These are phyloP conservation scores for Drosophila sp. DNA, from an alignment of 1,140 invertebrate genomes.

Conservation along the genomic window DNA sequence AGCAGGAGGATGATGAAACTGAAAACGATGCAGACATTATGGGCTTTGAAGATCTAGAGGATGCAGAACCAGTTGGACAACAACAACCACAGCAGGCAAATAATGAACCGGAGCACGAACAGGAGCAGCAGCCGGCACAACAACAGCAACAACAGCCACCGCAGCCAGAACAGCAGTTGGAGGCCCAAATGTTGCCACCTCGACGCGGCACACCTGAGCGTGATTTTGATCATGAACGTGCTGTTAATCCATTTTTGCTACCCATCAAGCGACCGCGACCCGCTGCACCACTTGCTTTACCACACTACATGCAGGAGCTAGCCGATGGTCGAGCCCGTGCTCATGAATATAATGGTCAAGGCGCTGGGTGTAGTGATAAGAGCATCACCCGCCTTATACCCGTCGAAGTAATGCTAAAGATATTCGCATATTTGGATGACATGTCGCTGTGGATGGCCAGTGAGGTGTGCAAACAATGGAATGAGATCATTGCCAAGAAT, in stretches of 20 bases:
- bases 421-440: slow-evolving; percentile 96
- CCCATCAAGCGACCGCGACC: slow-evolving; percentile 76
- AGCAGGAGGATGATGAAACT: slow-evolving; percentile 85
- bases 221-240: slow-evolving; percentile 60
- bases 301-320: slow-evolving; percentile 69
- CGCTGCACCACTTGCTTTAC: slow-evolving; percentile 62
- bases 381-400: slow-evolving; percentile 66
- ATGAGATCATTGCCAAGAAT: slow-evolving; percentile 90
- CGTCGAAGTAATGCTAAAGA: slow-evolving; percentile 91
- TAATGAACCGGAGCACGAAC: slow-evolving; percentile 18
- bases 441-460: slow-evolving; percentile 94
- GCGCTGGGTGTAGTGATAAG: slow-evolving; percentile 23
- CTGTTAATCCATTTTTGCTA: slow-evolving; percentile 62
- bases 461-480: slow-evolving; percentile 94
- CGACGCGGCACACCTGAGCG: slow-evolving; percentile 54
- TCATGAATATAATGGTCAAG: slow-evolving; percentile 55
- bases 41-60: slow-evolving; percentile 76
- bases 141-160: slow-evolving; percentile 6
- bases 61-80: slow-evolving; percentile 48
- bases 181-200: slow-evolving; percentile 20
- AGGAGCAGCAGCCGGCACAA: slow-evolving; percentile 9
- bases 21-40: slow-evolving; percentile 81
- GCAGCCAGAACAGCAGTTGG: slow-evolving; percentile 31
- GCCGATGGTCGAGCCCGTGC: slow-evolving; percentile 66
- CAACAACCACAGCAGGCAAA: slow-evolving; percentile 28